These are phyloP conservation scores for Carduelis carduelis DNA, from an alignment of 2,797 vertebrate genomes.

Conservation along the genomic window DNA sequence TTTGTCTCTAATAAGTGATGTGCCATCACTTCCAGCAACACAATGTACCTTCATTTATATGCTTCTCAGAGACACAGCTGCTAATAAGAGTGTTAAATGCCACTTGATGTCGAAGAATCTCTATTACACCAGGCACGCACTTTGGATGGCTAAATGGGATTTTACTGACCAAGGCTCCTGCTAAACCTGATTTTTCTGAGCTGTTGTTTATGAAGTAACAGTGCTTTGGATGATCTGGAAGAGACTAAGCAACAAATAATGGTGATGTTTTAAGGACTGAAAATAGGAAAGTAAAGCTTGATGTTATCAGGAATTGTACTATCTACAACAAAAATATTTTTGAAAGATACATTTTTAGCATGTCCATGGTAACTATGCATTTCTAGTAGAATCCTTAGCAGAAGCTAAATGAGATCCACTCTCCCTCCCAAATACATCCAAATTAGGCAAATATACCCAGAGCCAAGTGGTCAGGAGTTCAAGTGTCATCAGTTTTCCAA, in stretches of 20 bases:
- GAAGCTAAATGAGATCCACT: not conserved
- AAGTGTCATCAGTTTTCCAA: not conserved
- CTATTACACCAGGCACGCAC: constrained; percentile 77
- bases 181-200: constrained; percentile 17
- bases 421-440: not conserved
- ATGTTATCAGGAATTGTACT: not conserved
- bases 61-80: constrained; percentile 74
- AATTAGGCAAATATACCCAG: not conserved
- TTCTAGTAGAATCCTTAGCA: not conserved
- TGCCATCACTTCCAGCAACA: not conserved
- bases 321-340: not conserved
- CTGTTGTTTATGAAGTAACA: constrained; percentile 72
- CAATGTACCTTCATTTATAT: constrained; percentile 62
- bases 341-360: not conserved
- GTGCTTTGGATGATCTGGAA: constrained; percentile 74
- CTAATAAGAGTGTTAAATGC: constrained; percentile 78
- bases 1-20: not conserved
- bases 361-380: not conserved
- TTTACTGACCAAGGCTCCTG: constrained; percentile 69
- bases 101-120: constrained; percentile 82
- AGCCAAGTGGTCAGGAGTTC: not conserved
- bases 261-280: not conserved
- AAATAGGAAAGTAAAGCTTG: not conserved
- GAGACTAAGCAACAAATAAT: constrained; percentile 63
- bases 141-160: constrained; percentile 82